Base-by-base conservation (phyloP, 2,113 vertebrate species). In the Orthonyx spaldingii region DNA sequence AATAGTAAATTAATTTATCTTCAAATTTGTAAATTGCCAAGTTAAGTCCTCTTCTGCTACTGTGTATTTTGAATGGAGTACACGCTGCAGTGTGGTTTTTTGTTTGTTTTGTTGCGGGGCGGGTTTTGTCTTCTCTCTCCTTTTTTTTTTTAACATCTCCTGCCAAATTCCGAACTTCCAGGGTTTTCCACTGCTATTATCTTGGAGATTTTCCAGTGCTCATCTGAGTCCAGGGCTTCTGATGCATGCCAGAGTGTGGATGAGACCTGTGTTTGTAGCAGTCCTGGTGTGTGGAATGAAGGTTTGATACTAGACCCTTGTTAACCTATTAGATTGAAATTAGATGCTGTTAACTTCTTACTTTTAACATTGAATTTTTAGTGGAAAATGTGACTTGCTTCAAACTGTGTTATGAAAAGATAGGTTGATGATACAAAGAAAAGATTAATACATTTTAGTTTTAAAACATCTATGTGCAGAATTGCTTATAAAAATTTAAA, bases 231-330 rank as follows among this genome's bases (percentile, higher is more conserved):
- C 24, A n/a, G 53, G 44, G 49, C 22, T 90, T 68, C 53, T 33
- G 27, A 53, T 0, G 0, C 13, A 8, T 0, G 0, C 13, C 3
- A 1, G 28, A 21, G 5, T 49, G 10, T 32, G 46, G 50, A 65
- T 80, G 46, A 77, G 50, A 53, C 24, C 42, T 11, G 10, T 61
- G 24, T 35, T 70, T 39, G 22, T 44, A 65, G 37, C 11, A 81
- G n/a, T 35, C 27, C 32, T 53, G 27, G 19, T 41, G 47, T 50
- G 32, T 2, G 6, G 30, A 33, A 35, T 39, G 10, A 63, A 33
- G 15, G 20, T 70, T 89, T 90, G 27, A 44, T 76, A 83, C 19
- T 27, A 32, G 35, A 46, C 8, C 6, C 42, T 81, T 56, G 5
- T 46, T 76, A 50, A 76, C 12, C 23, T 21, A 11, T 35, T 42